Base-by-base conservation (phyloP, 2,113 vertebrate species). In the Ptilorrhoa leucosticta region DNA sequence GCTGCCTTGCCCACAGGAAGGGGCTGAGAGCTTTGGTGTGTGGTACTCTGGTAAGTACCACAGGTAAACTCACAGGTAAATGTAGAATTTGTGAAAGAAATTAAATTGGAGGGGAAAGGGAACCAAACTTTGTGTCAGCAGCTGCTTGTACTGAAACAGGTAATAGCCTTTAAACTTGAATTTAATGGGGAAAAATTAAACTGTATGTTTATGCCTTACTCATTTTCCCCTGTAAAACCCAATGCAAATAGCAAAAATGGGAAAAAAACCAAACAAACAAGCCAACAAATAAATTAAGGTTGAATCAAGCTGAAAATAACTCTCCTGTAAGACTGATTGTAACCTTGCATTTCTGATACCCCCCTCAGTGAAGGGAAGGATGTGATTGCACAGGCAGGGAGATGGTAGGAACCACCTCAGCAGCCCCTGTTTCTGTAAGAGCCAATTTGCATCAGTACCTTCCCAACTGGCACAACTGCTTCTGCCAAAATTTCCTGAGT, bases 101-200 rank as follows among this genome's bases (percentile, higher is more conserved):
- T 18, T 77, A 23, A 83, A 37, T 7, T 15, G 17, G 4, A 19
- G 9, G 11, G 20, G 1, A 24, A 50, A 33, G 0, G 2, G 5
- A 39, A 18, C 12, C 13, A 48, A 89, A 26, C 13, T 66, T 37
- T 57, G 8, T n/a, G 31, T 63, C 53, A 70, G n/a, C n/a, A 53
- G 48, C 51, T 89, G 28, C 51, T 87, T 50, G 19, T 31, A 37
- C 19, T 66, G 60, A 69, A 78, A 78, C 8, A 54, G n/a, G 18
- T 23, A 61, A 39, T 28, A 73, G 12, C 19, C 17, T 54, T 81
- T 57, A 56, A 75, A 84, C 19, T 44, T 50, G 21, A 78, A 35
- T 81, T 65, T 50, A 81, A 66, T 9, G 44, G 31, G 13, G n/a
- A 44, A 78, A 66, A 20, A 14, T 47, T 54, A 64, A 51, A 47